Percentiles rank a stretch among this genome's conserved stretches.
phyloP scores from a whole-genome alignment of 2,888 invertebrate species.

The Napeogenes sylphis region DNA sequence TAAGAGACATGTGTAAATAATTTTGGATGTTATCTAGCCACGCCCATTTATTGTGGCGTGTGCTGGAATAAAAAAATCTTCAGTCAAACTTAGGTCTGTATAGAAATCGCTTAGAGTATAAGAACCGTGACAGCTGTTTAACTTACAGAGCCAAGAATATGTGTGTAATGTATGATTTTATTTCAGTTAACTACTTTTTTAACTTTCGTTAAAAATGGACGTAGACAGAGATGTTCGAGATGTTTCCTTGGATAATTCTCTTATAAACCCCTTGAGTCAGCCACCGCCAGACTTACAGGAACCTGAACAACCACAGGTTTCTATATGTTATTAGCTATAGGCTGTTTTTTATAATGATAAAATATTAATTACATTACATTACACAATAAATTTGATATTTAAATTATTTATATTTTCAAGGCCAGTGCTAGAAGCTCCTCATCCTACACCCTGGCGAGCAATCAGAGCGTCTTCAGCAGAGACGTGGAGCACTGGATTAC shows the following conservation, averaged over 20 bases:
- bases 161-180: not conserved
- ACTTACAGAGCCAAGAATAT: not conserved
- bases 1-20: not conserved
- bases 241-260: slow-evolving; percentile 7
- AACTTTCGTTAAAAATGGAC: not conserved
- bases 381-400: not conserved
- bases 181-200: not conserved
- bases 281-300: not conserved
- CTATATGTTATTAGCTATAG: not conserved
- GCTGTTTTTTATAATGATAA: not conserved
- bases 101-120: not conserved
- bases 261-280: not conserved
- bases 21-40: slow-evolving; percentile 12
- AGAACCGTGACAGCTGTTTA: not conserved
- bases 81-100: not conserved
- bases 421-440: slow-evolving; percentile 26
- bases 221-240: slow-evolving; percentile 9
- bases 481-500: slow-evolving; percentile 51
- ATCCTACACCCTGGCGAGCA: slow-evolving; percentile 33
- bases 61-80: slow-evolving; percentile 11
- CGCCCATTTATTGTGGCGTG: slow-evolving; percentile 15
- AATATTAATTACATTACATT: not conserved
- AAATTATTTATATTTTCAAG: slow-evolving; percentile 10
- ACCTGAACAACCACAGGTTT: not conserved
- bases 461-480: slow-evolving; percentile 44